Conservation (phyloP, 2,888 invertebrate species). For the Andrena fulva region DNA sequence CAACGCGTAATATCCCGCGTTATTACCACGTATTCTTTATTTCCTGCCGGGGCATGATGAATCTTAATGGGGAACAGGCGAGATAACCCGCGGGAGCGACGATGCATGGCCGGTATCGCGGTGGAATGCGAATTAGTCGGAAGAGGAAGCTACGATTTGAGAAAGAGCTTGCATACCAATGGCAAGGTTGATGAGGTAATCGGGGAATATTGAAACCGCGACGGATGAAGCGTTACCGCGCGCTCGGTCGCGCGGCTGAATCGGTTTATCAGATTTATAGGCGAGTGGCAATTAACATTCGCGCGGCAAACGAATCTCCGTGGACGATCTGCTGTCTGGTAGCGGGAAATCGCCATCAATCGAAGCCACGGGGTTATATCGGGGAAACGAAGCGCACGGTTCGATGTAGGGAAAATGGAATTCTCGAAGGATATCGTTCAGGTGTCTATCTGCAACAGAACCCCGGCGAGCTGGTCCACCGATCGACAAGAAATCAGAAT, state of each 20-base stretch:
- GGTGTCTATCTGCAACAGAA: not conserved
- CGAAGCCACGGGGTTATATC: not conserved
- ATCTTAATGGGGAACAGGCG: conserved; percentile 32
- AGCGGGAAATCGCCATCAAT: conserved; percentile 53
- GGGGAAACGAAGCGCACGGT: conserved; percentile 9
- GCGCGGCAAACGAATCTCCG: conserved; percentile 12
- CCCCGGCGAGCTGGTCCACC: not conserved
- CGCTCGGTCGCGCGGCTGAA: not conserved
- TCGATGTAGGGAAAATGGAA: not conserved
- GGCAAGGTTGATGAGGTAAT: conserved; percentile 38
- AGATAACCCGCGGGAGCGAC: conserved; percentile 27
- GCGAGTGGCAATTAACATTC: conserved; percentile 37
- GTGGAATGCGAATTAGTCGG: conserved; percentile 52
- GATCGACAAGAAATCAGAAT: not conserved
- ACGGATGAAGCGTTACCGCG: conserved; percentile 15
- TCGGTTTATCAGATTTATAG: conserved; percentile 35
- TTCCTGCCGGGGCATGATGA: conserved; percentile 23
- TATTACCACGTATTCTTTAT: conserved; percentile 39
- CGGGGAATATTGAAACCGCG: conserved; percentile 9
- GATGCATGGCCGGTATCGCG: not conserved
- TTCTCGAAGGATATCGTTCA: not conserved
- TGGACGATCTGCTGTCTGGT: conserved; percentile 20
- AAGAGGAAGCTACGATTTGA: conserved; percentile 40
- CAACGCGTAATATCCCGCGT: conserved; percentile 18
- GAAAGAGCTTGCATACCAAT: conserved; percentile 29